Percentiles rank a stretch among this genome's conserved stretches.
phyloP scores from a whole-genome alignment of 2,113 vertebrate genomes.

The Rhombomys opimus region DNA sequence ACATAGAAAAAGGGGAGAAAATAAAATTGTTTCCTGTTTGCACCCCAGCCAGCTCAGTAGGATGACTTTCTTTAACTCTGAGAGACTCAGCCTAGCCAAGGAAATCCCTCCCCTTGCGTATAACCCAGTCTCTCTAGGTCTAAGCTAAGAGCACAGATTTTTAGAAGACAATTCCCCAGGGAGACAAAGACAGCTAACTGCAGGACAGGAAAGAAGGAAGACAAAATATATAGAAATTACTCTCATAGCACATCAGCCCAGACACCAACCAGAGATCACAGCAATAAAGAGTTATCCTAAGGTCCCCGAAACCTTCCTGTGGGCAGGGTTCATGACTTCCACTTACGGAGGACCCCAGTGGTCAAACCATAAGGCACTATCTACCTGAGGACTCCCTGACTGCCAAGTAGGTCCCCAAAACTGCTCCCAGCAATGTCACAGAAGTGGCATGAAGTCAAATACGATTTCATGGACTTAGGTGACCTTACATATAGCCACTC shows the following conservation, averaged over 20 bases:
- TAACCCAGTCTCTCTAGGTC: background rate
- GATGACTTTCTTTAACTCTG: background rate
- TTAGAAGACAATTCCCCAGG: slow-evolving; percentile 8
- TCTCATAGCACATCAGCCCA: background rate
- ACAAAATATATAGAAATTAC: background rate
- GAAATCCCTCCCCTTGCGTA: background rate
- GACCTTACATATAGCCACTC: background rate
- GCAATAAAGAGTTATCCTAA: background rate
- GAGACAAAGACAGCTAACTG: background rate
- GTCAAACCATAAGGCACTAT: background rate
- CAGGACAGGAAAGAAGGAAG: background rate
- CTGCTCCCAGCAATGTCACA: slow-evolving; percentile 7
- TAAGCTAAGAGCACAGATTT: background rate
- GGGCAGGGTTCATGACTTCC: background rate
- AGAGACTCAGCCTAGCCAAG: background rate
- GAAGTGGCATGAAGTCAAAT: slow-evolving; percentile 11
- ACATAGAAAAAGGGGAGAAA: slow-evolving; percentile 39
- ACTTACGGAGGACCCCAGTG: background rate
- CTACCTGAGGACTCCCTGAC: background rate
- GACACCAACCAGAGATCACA: background rate
- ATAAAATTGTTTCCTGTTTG: slow-evolving; percentile 42
- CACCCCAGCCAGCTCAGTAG: background rate
- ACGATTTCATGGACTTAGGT: background rate
- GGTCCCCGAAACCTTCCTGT: background rate
- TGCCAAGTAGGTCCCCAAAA: slow-evolving; percentile 9